These are phyloP conservation scores for Papilio gigon DNA, from an alignment of 2,888 invertebrate species.

Conservation along the genomic window DNA sequence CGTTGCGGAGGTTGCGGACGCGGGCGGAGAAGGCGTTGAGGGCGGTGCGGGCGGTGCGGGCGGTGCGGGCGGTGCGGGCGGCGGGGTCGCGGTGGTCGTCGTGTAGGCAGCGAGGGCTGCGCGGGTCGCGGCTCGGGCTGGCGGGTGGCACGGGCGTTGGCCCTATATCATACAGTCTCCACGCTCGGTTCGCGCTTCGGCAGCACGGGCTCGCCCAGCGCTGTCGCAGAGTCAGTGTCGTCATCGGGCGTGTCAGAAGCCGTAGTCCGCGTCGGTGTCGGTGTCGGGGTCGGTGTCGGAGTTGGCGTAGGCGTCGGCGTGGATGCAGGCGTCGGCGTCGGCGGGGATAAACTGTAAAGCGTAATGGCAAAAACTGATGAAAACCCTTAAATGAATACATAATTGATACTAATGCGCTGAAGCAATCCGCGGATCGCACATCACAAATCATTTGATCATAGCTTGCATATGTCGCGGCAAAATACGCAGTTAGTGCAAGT, in stretches of 20 bases:
- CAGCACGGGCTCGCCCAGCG: slow-evolving; percentile 51
- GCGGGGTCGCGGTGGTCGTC: neutral
- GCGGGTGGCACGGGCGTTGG: slow-evolving; percentile 37
- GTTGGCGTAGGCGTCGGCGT: slow-evolving; percentile 52
- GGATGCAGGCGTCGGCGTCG: slow-evolving; percentile 51
- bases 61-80: slow-evolving; percentile 20
- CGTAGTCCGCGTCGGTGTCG: slow-evolving; percentile 37
- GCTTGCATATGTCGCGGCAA: no score
- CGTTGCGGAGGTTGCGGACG: neutral
- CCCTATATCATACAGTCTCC: slow-evolving; percentile 61
- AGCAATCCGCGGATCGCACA: neutral
- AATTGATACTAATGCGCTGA: neutral
- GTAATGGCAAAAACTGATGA: neutral
- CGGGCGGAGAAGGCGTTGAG: slow-evolving; percentile 15
- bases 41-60: neutral
- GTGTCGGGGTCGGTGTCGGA: slow-evolving; percentile 51
- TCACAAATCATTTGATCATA: no score
- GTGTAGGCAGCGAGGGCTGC: slow-evolving; percentile 4
- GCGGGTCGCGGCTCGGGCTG: neutral
- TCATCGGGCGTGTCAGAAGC: slow-evolving; percentile 40
- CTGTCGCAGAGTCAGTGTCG: slow-evolving; percentile 42
- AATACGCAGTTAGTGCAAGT: no score
- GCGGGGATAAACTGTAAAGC: slow-evolving; percentile 52
- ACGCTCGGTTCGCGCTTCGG: slow-evolving; percentile 56
- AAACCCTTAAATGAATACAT: neutral